Evolutionary conservation across 2,113 vertebrate species (phyloP).

Genomic region (Pseudonaja textilis): DNA sequence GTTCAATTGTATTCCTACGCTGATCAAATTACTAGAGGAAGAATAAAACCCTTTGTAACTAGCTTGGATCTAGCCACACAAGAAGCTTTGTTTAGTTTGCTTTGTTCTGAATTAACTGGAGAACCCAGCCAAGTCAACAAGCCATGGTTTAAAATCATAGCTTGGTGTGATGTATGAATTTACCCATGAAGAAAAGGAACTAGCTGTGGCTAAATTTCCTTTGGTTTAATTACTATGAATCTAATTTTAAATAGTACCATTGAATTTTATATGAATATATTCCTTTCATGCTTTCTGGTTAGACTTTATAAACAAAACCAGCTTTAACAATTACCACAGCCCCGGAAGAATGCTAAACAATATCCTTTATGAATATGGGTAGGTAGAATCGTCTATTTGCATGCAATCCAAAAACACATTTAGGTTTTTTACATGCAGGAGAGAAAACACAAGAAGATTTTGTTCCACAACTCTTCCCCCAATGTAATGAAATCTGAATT

Average conservation of each 20-base stretch:
- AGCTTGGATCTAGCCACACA: neutral
- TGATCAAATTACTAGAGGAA: neutral
- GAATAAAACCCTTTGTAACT: neutral
- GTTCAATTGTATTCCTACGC: neutral
- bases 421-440: neutral
- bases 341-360: neutral
- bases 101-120: neutral
- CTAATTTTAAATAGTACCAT: neutral
- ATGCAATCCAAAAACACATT: neutral
- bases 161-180: neutral
- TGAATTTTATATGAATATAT: neutral
- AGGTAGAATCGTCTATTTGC: neutral
- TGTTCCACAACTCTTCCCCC: neutral
- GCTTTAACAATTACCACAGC: neutral
- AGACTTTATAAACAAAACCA: neutral
- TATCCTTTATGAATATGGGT: neutral
- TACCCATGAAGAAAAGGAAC: neutral
- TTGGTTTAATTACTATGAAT: neutral
- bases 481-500: neutral
- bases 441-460: neutral
- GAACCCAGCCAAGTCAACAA: neutral
- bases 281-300: neutral
- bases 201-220: neutral
- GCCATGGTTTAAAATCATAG: neutral
- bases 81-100: neutral